Evolutionary conservation across 2,888 invertebrate species (phyloP).

Genomic region (Drosophila meridionalis): DNA sequence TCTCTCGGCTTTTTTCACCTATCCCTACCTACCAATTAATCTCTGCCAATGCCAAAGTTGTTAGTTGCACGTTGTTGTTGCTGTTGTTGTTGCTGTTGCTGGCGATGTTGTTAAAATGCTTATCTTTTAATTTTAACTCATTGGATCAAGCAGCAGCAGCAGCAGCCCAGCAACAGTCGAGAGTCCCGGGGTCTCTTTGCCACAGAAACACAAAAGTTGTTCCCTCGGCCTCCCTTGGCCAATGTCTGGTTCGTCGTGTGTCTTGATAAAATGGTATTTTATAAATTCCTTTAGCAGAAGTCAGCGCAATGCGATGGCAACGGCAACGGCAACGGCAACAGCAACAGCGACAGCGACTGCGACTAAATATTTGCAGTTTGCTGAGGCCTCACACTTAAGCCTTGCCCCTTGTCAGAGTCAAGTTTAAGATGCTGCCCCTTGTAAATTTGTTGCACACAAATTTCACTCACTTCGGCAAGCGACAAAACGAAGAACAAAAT

Average conservation of each 20-base stretch:
- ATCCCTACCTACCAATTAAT: conserved; percentile 84
- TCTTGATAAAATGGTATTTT: conserved; percentile 83
- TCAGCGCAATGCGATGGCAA: conserved; percentile 46
- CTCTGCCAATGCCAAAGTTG: conserved; percentile 84
- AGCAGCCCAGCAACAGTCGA: conserved; percentile 55
- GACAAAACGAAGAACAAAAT: conserved; percentile 15
- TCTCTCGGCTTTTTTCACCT: conserved; percentile 67
- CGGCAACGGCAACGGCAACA: conserved; percentile 9
- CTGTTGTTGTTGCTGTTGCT: conserved; percentile 52
- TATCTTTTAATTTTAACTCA: conserved; percentile 84
- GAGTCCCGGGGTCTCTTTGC: conserved; percentile 51
- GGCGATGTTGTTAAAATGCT: conserved; percentile 83
- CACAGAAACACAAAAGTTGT: conserved; percentile 65
- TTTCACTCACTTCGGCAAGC: conserved; percentile 62
- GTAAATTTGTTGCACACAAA: conserved; percentile 76
- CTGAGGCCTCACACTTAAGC: conserved; percentile 41
- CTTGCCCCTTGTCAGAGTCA: conserved; percentile 54
- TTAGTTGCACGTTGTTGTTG: conserved; percentile 76
- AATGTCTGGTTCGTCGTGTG: conserved; percentile 67
- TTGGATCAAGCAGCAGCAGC: conserved; percentile 75
- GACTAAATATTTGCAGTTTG: conserved; percentile 58
- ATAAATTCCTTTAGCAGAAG: conserved; percentile 79
- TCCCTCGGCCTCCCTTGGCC: conserved; percentile 18
- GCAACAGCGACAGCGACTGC: conserved; percentile 45
- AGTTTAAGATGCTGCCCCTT: conserved; percentile 61